Base-by-base conservation (phyloP, 2,797 vertebrate species). In the Myotis pilosus region DNA sequence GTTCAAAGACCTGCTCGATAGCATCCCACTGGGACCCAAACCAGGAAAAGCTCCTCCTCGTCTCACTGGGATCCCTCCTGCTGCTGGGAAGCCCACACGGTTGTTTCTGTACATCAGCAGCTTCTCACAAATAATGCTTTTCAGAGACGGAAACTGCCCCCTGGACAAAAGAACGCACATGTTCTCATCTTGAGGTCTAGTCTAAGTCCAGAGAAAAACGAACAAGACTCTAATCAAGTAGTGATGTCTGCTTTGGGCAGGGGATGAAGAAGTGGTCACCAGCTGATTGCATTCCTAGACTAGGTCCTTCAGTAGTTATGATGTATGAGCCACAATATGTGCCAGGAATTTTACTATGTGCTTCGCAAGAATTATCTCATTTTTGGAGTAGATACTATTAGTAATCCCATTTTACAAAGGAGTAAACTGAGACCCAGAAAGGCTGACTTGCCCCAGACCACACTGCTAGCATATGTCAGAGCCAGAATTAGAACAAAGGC, bases 1-100 rank as follows among this genome's bases (percentile, higher is more conserved):
- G 92, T 95, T 96, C 95, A 96, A 95, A 97, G 93, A 13, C 81
- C 94, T 82, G 81, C 96, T 93, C 95, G 88, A 97, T 96, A 89
- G 83, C 69, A 92, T 93, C 94, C 94, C 93, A 92, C 90, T 91
- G 95, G 94, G 96, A 95, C 78, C 80, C 94, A 93, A 95, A 94
- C 80, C 89, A 90, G 89, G 66, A 95, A 96, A 93, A 93, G 72
- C 93, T 93, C 96, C 95, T 72, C 95, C 88, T 97, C 94, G 30
- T 96, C 90, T 95, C 94, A 80, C 60, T 55, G 76, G 95, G 86
- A 88, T 68, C 95, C 83, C 74, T 91, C 88, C 85, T 84, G 87
- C 87, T 91, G 85, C 76, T 80, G 71, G 47, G 62, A 95, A 53
- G 93, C 90, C 96, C 92, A 41, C 47, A 76, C 47, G 72, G 62